Percentiles rank a stretch among this genome's conserved stretches.
These are phyloP conservation scores for Psilopogon haemacephalus DNA, from an alignment of 2,113 vertebrate species.

Conservation along the genomic window DNA sequence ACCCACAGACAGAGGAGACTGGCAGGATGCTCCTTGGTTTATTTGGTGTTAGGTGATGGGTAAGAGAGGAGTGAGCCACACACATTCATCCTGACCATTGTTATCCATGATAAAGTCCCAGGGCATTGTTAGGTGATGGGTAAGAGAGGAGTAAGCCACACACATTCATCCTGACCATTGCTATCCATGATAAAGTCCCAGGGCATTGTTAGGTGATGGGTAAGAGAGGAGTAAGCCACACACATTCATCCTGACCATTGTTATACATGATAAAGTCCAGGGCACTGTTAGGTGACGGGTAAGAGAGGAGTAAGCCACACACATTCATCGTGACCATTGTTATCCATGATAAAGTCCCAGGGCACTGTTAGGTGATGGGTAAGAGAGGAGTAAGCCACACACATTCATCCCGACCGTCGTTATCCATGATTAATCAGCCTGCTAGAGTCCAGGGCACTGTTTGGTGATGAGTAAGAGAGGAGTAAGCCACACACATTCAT, in stretches of 20 bases:
- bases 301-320: neutral
- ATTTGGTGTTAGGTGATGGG: neutral
- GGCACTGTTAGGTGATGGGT: neutral
- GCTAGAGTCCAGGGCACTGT: slow-evolving; percentile 9
- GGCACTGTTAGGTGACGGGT: neutral
- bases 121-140: no score
- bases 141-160: neutral
- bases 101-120: neutral
- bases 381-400: neutral
- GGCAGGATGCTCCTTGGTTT: neutral
- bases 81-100: neutral
- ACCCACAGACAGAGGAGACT: neutral
- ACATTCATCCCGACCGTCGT: neutral
- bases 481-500: neutral
- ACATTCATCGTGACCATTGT: neutral
- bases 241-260: neutral
- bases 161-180: neutral
- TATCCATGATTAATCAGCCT: neutral
- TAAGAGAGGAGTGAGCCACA: neutral
- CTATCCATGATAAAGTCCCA: neutral
- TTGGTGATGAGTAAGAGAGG: neutral
- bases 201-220: no score
- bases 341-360: neutral
- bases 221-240: neutral
- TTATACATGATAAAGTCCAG: neutral